Base-by-base conservation (phyloP, 2,888 invertebrate genomes). In the Oscheius sp. region DNA sequence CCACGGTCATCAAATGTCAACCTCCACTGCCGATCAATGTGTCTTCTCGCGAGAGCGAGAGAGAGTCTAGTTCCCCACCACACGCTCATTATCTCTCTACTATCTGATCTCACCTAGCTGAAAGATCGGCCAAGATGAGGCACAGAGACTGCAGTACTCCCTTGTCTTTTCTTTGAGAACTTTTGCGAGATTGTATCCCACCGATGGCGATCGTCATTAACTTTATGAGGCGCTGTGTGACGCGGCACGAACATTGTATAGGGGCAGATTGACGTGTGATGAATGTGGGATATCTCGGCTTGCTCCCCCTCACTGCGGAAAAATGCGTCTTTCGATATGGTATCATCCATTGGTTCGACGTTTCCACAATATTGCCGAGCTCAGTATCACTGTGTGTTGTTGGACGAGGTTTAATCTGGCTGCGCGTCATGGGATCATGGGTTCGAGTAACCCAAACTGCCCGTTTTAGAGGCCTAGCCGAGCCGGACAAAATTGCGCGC, bases 21-120 rank as follows among this genome's bases (percentile, higher is more conserved):
- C 68, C 68, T 68, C 35, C 37, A 29, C 55, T 68, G 37, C 37
- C 68, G 68, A 68, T 68, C 68, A 68, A 68, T 68, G 68, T 37
- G 35, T 55, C 51, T 32, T 33, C n/a, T 32, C 21, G 29, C 21
- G 55, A 13, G 55, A 42, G 42, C 42, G 42, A 42, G 42, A 42
- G 42, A 42, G 42, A 13, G 63, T 47, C 47, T 63, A 47, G 7
- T 9, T 37, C 37, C 9, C 68, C 42, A 53, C 68, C 53, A n/a
- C 68, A 68, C 55, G 68, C 68, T 53, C 68, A 68, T 68, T 68
- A 68, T 68, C 68, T 53, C n/a, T 55, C 29, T 35, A 33, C 55
- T 68, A 68, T 68, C 51, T 50, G 33, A 50, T 51, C 55, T 68
- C 68, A 68, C 68, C 68, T 53, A 68, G 68, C 55, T 68, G 68